Evolutionary conservation across 2,113 vertebrate species (phyloP), one percentile per base, ranked within the genome.

Genomic region (Sminthopsis crassicaudata): DNA sequence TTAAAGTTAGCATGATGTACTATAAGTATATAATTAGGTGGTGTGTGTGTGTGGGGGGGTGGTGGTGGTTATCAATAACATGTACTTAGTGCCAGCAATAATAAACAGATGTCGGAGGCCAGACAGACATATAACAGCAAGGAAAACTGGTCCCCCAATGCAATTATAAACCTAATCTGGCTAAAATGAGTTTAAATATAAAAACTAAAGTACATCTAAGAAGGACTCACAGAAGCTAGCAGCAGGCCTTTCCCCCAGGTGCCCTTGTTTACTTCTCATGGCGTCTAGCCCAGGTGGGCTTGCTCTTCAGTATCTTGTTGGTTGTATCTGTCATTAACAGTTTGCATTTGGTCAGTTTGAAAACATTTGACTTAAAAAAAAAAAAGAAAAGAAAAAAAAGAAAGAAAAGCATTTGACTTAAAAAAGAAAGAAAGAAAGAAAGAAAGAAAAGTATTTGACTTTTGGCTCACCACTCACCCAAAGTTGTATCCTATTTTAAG

Each of bases 101-200:
- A 60, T 92, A 67, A 88, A 54, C 36, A 90, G 53, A 55, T 25
- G 90, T 76, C n/a, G 46, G 90, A 54, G 92, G 22, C 25, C 30
- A 92, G n/a, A 46, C 30, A 90, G 46, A 91, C 48, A 8, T 91
- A 36, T 25, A 89, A 9, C 26, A 14, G 19, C 19, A 53, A 90
- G 95, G 93, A 24, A 91, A 93, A 88, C 90, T 48, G 76, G 89
- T 93, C 36, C 25, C 25, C 46, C 93, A 89, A 53, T 54, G 3
- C 89, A 95, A 88, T 84, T 91, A 57, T 91, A 50, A 91, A 46
- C 26, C 91, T 27, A 90, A 53, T 57, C 30, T 95, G 30, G 52
- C 90, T 93, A 95, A 84, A 55, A 52, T 94, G 6, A 91, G 53
- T 26, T 91, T 54, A 95, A 93, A 51, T 93, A 91, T 46, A 96